Conservation (phyloP, 2,797 vertebrate genomes). For the Phoeniculus purpureus region DNA sequence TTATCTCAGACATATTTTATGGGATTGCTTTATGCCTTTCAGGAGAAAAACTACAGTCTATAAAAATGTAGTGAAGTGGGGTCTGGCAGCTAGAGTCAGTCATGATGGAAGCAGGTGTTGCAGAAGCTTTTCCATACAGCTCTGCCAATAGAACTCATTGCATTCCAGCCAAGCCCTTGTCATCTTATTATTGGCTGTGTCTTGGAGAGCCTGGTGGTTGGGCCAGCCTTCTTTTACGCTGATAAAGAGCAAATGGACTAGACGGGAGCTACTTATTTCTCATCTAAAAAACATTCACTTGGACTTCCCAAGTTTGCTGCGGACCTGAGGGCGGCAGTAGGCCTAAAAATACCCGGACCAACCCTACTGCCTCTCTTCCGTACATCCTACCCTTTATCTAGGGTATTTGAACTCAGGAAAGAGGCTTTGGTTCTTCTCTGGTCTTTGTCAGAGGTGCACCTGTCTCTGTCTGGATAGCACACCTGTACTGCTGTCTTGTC, state of each 20-base stretch:
- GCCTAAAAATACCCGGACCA: background rate
- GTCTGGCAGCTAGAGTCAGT: background rate
- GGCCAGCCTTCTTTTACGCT: background rate
- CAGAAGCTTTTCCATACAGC: background rate
- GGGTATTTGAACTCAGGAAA: too few relatives aligned
- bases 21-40: background rate
- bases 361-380: rapidly evolving
- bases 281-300: background rate
- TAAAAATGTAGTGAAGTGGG: background rate
- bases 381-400: rapidly evolving
- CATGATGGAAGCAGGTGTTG: slow-evolving; percentile 27
- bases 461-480: background rate
- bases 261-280: background rate
- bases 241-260: background rate
- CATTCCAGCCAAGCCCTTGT: slow-evolving; percentile 16
- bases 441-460: rapidly evolving
- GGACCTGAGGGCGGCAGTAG: background rate
- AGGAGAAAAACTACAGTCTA: background rate
- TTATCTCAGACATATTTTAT: background rate
- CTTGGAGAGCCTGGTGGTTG: background rate
- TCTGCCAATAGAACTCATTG: slow-evolving; percentile 20
- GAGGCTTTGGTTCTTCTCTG: too few relatives aligned
- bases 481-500: background rate
- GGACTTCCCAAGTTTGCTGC: background rate
- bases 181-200: background rate